These are phyloP conservation scores for Netelia inedita DNA, from an alignment of 2,888 invertebrate genomes.

Conservation along the genomic window DNA sequence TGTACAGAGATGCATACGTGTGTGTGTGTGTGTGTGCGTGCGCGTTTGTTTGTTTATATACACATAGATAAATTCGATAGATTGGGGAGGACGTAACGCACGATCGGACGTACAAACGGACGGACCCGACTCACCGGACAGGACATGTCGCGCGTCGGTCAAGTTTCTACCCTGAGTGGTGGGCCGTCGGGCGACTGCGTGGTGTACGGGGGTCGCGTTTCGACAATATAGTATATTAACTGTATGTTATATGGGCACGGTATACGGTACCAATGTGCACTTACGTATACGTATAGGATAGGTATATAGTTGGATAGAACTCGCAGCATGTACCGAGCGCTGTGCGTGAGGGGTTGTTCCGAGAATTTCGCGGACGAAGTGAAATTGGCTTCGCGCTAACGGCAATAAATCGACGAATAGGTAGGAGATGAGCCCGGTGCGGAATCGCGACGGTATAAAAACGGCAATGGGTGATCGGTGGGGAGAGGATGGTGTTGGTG, in stretches of 20 bases:
- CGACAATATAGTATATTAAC: conserved; percentile 40
- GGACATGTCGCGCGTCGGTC: conserved; percentile 49
- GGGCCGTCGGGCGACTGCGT: conserved; percentile 13
- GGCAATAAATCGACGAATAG: conserved; percentile 63
- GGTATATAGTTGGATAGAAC: conserved; percentile 35
- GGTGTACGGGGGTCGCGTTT: conserved; percentile 19
- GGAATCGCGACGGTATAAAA: conserved; percentile 42
- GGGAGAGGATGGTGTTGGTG: not conserved
- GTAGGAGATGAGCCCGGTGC: conserved; percentile 41
- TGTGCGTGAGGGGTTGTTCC: conserved; percentile 27
- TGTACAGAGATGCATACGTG: not conserved
- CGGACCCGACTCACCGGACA: conserved; percentile 54
- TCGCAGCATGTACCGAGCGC: conserved; percentile 17
- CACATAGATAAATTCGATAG: conserved; percentile 29
- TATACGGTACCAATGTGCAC: not conserved
- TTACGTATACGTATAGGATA: conserved; percentile 21
- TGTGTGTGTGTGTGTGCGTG: not conserved
- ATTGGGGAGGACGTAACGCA: conserved; percentile 54
- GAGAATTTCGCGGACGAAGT: conserved; percentile 45
- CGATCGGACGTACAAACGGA: conserved; percentile 55
- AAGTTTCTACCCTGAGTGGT: conserved; percentile 23
- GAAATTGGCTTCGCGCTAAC: conserved; percentile 65
- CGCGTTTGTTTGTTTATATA: not conserved
- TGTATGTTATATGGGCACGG: not conserved
- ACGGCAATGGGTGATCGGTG: not conserved